Percentiles rank a stretch among this genome's conserved stretches.
Conservation (phyloP, 30 jellyfish, hydroid and myxozoan genomes). For the Pseudorhiza aurosa region DNA sequence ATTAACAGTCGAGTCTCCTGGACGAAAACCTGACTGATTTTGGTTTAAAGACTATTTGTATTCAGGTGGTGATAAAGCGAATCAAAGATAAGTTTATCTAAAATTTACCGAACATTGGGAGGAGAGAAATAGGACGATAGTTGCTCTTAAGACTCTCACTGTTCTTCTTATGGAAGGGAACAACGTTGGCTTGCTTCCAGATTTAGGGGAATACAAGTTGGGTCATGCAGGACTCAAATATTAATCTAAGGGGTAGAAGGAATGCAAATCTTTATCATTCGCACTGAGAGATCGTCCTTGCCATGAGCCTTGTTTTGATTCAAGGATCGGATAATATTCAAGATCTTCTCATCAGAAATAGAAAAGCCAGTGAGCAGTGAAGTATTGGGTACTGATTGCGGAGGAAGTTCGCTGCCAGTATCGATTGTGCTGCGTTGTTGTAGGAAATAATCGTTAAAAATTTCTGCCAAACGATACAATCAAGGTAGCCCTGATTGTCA, state of each 20-base stretch:
- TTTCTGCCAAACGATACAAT: slow-evolving; percentile 2
- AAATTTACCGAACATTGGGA: slow-evolving; percentile 26
- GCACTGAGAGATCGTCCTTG: slow-evolving; percentile 68
- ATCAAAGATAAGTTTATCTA: slow-evolving; percentile 55
- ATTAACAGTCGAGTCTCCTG: slow-evolving; percentile 39
- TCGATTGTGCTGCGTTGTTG: slow-evolving; percentile 4
- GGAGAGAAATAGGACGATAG: slow-evolving; percentile 41
- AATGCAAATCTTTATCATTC: slow-evolving; percentile 66
- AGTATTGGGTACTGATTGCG: neutral
- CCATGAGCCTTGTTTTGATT: slow-evolving; percentile 65
- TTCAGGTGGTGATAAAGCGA: slow-evolving; percentile 12
- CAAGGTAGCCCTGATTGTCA: slow-evolving; percentile 3
- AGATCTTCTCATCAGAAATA: slow-evolving; percentile 11
- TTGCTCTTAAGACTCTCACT: slow-evolving; percentile 11
- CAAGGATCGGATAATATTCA: slow-evolving; percentile 30
- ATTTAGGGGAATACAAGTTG: slow-evolving; percentile 48
- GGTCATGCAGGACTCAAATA: slow-evolving; percentile 48
- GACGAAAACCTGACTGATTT: slow-evolving; percentile 26
- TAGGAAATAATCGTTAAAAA: slow-evolving; percentile 1
- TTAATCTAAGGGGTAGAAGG: slow-evolving; percentile 58
- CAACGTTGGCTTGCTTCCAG: slow-evolving; percentile 60
- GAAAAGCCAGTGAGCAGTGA: neutral
- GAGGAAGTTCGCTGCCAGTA: slow-evolving; percentile 1
- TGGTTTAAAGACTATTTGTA: slow-evolving; percentile 12
- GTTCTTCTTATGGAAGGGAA: slow-evolving; percentile 65